Evolutionary conservation across 2,888 invertebrate species (phyloP), one percentile per base, ranked within the genome.

Genomic region (Caenorhabditis sp.): DNA sequence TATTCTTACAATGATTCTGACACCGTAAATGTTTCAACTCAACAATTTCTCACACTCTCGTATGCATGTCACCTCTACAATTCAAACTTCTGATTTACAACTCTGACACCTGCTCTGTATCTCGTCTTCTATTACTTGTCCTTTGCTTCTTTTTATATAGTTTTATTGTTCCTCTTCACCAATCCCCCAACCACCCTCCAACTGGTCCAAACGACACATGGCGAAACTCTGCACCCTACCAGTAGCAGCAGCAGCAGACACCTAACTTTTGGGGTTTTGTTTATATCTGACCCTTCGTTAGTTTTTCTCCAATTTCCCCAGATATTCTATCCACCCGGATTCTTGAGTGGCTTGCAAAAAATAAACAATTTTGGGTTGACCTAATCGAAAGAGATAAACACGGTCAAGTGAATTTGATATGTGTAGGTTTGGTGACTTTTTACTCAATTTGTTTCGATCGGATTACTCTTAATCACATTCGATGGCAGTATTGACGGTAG

Each of bases 201-300:
- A 2, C 8, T 0, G 1, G 8, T 16, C 19, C 19, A 26, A 26
- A n/a, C n/a, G 47, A 69, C 77, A 77, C 77, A 77, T 77, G 77
- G 77, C 56, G 69, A 70, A 69, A 70, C 54, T n/a, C 35, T 61
- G 63, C 70, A 63, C 66, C 10, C 63, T 44, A 26, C n/a, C n/a
- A n/a, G n/a, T n/a, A n/a, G n/a, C n/a, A n/a, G n/a, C n/a, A n/a
- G 14, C 63, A 47, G 41, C 73, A 77, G 69, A 77, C 77, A 63
- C 77, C 63, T 16, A 26, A 14, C 12, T 26, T 26, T 22, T 54
- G 26, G 54, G 47, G 28, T 51, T 69, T 69, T 70, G 58, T 70
- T 58, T 70, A 58, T 58, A 47, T 56, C 54, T 22, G 54, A 12
- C 38, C 38, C 38, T 22, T 5, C 47, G n/a, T 54, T n/a, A n/a